phyloP scores from a whole-genome alignment of 2,797 vertebrate genomes.

The Babyrousa celebensis region DNA sequence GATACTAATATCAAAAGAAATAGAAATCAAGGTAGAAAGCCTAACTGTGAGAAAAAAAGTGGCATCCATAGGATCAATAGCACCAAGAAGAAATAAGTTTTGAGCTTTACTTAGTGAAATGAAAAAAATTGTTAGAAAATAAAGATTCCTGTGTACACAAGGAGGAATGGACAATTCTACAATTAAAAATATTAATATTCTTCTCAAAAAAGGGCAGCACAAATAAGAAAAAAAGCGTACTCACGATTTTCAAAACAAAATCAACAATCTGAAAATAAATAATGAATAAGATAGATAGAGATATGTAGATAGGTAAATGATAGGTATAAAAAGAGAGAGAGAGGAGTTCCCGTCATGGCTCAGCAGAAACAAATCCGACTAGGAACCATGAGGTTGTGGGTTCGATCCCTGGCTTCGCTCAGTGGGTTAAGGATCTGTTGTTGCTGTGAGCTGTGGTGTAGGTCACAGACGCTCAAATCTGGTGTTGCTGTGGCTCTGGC shows the following conservation, averaged over 20 bases:
- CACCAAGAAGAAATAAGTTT: neutral
- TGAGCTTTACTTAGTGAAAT: neutral
- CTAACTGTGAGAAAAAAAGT: neutral
- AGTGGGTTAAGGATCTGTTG: too few species aligned
- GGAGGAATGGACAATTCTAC: neutral
- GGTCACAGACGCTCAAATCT: too few species aligned
- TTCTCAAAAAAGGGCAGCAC: neutral
- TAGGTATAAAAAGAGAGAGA: neutral
- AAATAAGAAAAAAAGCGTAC: neutral
- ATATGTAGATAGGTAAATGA: neutral
- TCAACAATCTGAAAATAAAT: constrained; percentile 1
- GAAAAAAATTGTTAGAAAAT: neutral
- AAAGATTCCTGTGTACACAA: neutral
- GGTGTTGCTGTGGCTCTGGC: too few species aligned
- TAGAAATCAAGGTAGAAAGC: neutral
- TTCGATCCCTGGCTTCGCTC: too few species aligned
- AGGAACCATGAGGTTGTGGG: too few species aligned
- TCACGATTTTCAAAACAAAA: constrained; percentile 37
- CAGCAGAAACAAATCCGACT: too few species aligned
- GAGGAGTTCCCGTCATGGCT: too few species aligned
- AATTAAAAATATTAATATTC: neutral
- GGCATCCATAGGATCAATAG: neutral
- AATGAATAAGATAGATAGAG: neutral
- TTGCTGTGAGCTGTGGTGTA: too few species aligned
- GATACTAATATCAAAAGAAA: constrained; percentile 17